Percentiles rank a stretch among this genome's conserved stretches.
Evolutionary conservation across 2,113 vertebrate species (phyloP).

Genomic region (Hippocampus barbouri): DNA sequence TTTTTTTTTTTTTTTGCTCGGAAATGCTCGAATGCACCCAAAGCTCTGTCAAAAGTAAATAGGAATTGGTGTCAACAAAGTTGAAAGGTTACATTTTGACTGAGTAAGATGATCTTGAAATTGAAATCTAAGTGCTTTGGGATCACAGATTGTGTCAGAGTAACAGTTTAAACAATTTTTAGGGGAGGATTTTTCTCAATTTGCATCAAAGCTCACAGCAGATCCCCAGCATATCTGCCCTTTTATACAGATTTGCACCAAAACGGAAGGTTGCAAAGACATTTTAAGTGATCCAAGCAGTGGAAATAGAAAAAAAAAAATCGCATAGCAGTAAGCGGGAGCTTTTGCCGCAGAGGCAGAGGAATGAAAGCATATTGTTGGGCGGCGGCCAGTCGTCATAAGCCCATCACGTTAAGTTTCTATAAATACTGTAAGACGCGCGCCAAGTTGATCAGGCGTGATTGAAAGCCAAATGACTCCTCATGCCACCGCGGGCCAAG

Average conservation of each 20-base stretch:
- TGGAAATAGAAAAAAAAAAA: not conserved
- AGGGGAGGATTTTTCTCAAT: too few relatives aligned
- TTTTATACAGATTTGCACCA: not conserved
- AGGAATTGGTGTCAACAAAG: too few relatives aligned
- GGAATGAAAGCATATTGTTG: conserved; percentile 57
- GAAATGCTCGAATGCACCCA: too few relatives aligned
- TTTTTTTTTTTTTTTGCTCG: too few relatives aligned
- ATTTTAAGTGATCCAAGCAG: conserved; percentile 1
- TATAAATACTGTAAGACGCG: conserved; percentile 68
- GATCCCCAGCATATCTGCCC: too few relatives aligned
- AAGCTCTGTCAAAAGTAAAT: too few relatives aligned
- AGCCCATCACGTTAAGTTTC: conserved; percentile 72
- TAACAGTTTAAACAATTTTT: not conserved
- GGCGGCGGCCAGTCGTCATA: conserved; percentile 58
- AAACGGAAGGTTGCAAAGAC: not conserved
- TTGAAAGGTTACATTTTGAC: not conserved
- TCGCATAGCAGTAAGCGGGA: conserved; percentile 21
- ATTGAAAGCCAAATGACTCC: conserved; percentile 71
- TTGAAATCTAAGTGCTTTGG: not conserved
- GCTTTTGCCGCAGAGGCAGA: conserved; percentile 70
- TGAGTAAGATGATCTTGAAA: not conserved
- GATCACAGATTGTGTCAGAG: not conserved
- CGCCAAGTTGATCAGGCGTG: conserved; percentile 73
- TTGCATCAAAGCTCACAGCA: too few relatives aligned
- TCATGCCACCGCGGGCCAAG: conserved; percentile 54